Evolutionary conservation across 2,113 vertebrate genomes (phyloP).

Genomic region (Clarias batrachus): DNA sequence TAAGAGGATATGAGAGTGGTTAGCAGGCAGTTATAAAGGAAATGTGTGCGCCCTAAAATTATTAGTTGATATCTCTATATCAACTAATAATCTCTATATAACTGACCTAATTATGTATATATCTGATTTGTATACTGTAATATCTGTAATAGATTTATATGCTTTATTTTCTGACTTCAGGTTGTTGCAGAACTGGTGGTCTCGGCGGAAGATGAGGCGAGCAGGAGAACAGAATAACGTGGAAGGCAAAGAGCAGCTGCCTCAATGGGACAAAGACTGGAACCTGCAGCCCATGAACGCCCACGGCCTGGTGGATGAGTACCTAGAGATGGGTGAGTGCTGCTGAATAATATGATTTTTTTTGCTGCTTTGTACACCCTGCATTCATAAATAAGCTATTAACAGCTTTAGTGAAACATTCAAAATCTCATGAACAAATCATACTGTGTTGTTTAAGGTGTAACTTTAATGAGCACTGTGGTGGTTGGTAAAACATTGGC

Average conservation of each 20-base stretch:
- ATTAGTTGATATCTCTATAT: not conserved
- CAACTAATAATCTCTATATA: not conserved
- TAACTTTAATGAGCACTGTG: not conserved
- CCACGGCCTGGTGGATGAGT: constrained; percentile 94
- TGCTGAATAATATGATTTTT: not conserved
- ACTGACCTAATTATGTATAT: too few species aligned
- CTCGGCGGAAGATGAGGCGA: constrained; percentile 90
- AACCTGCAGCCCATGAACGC: constrained; percentile 98
- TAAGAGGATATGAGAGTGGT: not conserved
- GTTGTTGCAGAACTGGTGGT: constrained; percentile 97
- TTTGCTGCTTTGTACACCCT: not conserved
- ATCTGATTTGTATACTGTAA: too few species aligned
- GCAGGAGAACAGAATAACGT: constrained; percentile 78
- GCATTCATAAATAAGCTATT: not conserved
- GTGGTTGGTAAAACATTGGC: not conserved
- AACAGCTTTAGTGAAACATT: constrained; percentile 17
- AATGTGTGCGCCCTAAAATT: not conserved
- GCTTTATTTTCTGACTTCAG: constrained; percentile 61
- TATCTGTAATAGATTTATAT: not conserved
- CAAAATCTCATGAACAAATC: not conserved
- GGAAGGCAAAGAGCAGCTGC: constrained; percentile 82
- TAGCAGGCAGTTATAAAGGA: not conserved
- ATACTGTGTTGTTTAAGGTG: not conserved
- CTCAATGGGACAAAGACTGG: constrained; percentile 98
- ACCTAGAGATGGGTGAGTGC: constrained; percentile 93